Conservation (phyloP, 2,113 vertebrate genomes). For the Haliaeetus leucogaster region DNA sequence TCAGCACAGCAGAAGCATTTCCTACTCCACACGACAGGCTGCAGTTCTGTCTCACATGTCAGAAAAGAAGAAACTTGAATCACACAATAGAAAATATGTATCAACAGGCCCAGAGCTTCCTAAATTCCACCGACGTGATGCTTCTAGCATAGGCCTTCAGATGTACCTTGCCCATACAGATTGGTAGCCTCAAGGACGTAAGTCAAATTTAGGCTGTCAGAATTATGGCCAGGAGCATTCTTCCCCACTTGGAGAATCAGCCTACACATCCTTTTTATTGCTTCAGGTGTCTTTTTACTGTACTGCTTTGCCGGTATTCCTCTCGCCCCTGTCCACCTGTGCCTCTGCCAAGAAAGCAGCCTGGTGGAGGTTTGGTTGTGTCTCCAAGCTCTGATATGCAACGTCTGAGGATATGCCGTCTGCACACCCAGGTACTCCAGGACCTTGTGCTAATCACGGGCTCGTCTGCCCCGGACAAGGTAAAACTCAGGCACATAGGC, state of each 20-base stretch:
- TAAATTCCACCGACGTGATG: background rate
- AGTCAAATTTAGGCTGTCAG: background rate
- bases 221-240: background rate
- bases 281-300: background rate
- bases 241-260: background rate
- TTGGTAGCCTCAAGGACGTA: background rate
- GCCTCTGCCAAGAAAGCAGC: background rate
- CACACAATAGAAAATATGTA: fast-evolving
- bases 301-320: background rate
- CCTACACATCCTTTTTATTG: background rate
- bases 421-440: background rate
- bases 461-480: background rate
- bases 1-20: background rate
- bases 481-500: background rate
- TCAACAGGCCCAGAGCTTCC: background rate
- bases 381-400: background rate
- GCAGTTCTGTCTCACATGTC: background rate
- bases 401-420: fast-evolving
- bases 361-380: background rate
- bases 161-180: background rate
- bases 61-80: background rate
- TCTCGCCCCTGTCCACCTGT: background rate
- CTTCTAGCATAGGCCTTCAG: background rate
- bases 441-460: background rate
- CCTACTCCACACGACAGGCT: background rate